Percentiles rank a stretch among this genome's conserved stretches.
These are phyloP conservation scores for Pao palembangensis DNA, from an alignment of 2,113 vertebrate species.

Conservation along the genomic window DNA sequence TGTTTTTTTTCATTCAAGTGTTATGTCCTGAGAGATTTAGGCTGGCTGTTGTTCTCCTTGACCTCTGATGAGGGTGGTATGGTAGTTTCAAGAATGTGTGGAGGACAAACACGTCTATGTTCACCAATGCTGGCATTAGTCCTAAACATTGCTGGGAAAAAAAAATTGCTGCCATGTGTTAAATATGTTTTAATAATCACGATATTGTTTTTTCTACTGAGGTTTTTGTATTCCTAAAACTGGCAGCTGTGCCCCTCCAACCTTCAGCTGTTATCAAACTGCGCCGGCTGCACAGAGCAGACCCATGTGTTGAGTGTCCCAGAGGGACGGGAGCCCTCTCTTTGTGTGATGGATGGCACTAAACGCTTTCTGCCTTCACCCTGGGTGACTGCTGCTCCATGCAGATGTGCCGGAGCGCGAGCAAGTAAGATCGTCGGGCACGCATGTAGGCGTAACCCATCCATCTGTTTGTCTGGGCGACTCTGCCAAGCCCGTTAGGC, in stretches of 20 bases:
- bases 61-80: conserved; percentile 23
- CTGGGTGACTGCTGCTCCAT: conserved; percentile 8
- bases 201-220: no score
- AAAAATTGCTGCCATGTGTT: no score
- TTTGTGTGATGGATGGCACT: conserved; percentile 33
- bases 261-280: conserved; percentile 26
- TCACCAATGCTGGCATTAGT: no score
- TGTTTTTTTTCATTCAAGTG: conserved; percentile 1
- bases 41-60: conserved; percentile 48
- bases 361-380: conserved; percentile 32
- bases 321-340: conserved; percentile 26
- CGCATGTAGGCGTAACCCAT: not conserved
- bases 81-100: conserved; percentile 21
- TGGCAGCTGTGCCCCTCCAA: conserved; percentile 10
- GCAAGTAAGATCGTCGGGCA: conserved; percentile 4
- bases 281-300: conserved; percentile 22
- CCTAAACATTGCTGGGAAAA: no score
- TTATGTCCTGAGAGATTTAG: conserved; percentile 16
- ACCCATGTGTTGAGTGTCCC: conserved; percentile 29
- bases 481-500: conserved; percentile 21
- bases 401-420: not conserved
- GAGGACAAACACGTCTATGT: not conserved
- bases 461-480: conserved; percentile 16
- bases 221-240: no score
- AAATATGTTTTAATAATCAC: no score